A percentile compares a stretch with the other conserved stretches of the same genome.
Conservation (phyloP, 2,113 vertebrate genomes). For the Anseranas semipalmata region DNA sequence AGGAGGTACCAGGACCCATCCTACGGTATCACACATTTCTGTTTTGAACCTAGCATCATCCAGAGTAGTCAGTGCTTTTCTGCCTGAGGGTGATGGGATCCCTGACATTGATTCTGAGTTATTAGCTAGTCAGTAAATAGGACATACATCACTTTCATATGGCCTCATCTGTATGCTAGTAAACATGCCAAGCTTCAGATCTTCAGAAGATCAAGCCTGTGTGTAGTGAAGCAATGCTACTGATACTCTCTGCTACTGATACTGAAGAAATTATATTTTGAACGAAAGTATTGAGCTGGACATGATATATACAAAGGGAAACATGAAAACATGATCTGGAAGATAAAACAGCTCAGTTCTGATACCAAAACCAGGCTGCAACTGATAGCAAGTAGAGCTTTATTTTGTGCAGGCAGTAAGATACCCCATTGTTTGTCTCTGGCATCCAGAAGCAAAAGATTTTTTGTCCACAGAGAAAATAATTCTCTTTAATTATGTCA, state of each 20-base stretch:
- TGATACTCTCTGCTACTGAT: neutral
- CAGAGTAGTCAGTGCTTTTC: neutral
- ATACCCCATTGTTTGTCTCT: neutral
- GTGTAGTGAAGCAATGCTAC: neutral
- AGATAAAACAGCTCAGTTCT: neutral
- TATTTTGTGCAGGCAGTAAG: neutral
- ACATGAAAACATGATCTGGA: neutral
- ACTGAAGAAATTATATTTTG: neutral
- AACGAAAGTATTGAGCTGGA: neutral
- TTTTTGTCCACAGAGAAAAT: neutral
- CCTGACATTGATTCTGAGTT: neutral
- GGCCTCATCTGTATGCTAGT: neutral
- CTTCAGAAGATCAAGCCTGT: neutral
- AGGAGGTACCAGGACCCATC: neutral
- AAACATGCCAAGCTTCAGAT: neutral
- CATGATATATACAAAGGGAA: neutral
- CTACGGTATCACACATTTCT: neutral
- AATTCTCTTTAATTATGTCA: neutral
- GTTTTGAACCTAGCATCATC: neutral
- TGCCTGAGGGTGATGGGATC: neutral
- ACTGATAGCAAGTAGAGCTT: neutral
- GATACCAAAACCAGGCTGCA: neutral
- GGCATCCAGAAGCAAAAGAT: neutral
- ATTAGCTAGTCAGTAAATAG: neutral
- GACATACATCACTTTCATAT: neutral